These are phyloP conservation scores for Eupsilia transversa DNA, from an alignment of 2,888 invertebrate species.

Conservation along the genomic window DNA sequence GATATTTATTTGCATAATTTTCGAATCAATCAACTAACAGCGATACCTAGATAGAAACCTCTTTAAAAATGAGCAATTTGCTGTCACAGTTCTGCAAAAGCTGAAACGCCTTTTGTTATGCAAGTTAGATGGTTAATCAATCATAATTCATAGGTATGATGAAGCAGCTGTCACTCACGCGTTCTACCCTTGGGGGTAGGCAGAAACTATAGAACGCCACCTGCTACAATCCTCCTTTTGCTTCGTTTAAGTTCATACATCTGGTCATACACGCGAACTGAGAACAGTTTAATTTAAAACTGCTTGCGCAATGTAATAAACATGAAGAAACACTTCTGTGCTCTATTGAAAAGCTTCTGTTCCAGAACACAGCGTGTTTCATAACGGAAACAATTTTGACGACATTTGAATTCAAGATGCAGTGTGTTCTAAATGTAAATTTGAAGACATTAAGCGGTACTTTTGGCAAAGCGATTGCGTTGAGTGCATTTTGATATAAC, in stretches of 20 bases:
- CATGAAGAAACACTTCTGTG: conserved; percentile 26
- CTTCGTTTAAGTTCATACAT: not conserved
- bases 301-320: conserved; percentile 21
- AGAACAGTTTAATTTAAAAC: conserved; percentile 20
- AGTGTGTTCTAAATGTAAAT: conserved; percentile 79
- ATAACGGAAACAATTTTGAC: conserved; percentile 62
- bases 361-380: conserved; percentile 32
- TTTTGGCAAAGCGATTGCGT: conserved; percentile 54
- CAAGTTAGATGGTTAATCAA: conserved; percentile 1
- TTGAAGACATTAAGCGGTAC: conserved; percentile 67
- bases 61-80: not conserved
- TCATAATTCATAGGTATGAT: not conserved
- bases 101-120: not conserved
- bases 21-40: conserved; percentile 14
- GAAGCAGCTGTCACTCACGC: not conserved
- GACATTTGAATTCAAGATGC: conserved; percentile 70
- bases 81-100: not conserved
- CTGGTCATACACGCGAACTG: not conserved
- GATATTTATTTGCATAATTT: conserved; percentile 27
- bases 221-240: not conserved
- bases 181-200: not conserved
- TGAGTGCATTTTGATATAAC: conserved; percentile 65
- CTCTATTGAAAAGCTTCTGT: conserved; percentile 47
- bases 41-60: not conserved
- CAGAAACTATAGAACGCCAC: not conserved